A percentile compares a stretch with the other conserved stretches of the same genome.
These are phyloP conservation scores for Mizuhopecten yessoensis DNA, from an alignment of 1,140 invertebrate species.

Conservation along the genomic window DNA sequence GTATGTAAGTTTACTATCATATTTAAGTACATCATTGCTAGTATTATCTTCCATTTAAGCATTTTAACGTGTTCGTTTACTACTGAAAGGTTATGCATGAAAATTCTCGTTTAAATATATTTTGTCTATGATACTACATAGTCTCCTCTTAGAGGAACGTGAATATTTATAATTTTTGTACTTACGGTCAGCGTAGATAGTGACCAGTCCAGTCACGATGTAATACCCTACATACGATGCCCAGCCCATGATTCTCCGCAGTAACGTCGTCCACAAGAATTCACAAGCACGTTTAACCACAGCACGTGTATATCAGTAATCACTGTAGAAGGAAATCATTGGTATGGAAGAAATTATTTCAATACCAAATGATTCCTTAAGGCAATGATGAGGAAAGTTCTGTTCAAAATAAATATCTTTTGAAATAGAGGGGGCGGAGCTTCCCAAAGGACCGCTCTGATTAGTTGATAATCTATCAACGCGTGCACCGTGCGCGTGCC, in stretches of 20 bases:
- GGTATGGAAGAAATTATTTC: neutral
- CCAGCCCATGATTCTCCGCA: neutral
- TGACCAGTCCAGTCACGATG: neutral
- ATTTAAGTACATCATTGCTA: no score
- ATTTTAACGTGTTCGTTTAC: no score
- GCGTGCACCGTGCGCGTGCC: constrained; percentile 16
- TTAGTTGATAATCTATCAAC: constrained; percentile 39
- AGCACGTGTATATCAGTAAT: neutral
- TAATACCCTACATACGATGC: neutral
- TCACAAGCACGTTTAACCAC: neutral
- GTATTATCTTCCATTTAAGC: no score
- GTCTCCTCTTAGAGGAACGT: no score
- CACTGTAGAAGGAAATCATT: neutral
- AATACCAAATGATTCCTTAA: neutral
- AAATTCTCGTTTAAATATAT: no score
- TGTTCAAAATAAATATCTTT: constrained; percentile 9
- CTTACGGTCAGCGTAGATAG: neutral
- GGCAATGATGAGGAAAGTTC: neutral
- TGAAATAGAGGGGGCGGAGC: constrained; percentile 20
- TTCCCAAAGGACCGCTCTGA: constrained; percentile 16
- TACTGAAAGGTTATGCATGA: no score
- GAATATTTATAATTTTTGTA: no score
- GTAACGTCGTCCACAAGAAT: neutral
- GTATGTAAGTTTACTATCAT: no score
- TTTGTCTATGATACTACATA: no score